Base-by-base conservation (phyloP, 2,888 invertebrate genomes). In the Hetaerina titia region DNA sequence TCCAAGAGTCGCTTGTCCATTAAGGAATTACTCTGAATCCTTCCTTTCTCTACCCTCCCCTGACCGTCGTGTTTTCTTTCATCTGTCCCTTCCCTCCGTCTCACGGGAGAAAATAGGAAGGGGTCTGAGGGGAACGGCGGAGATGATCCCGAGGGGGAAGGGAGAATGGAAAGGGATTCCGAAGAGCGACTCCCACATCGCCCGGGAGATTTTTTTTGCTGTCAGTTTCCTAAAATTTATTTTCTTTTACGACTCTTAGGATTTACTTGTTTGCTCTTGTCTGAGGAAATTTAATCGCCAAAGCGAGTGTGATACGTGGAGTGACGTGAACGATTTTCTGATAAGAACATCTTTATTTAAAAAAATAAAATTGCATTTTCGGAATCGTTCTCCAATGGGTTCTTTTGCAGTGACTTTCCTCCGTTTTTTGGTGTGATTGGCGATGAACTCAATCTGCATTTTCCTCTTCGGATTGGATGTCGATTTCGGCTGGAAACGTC, bases 21-120 rank as follows among this genome's bases (percentile, higher is more conserved):
- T 64, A 90, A 90, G 90, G 64, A 45, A 90, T 90, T 90, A 45
- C 90, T 90, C 64, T 64, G 90, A 63, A 64, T 90, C 63, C 90
- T 90, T 63, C n/a, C 63, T n/a, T 60, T 56, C 58, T 31, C 81
- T 69, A 1, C 2, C 11, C 1, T 60, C 13, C 60, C 5, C 60
- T 15, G 2, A 15, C 15, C 60, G 60, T 11, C 60, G 11, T 60
- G 60, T 60, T 69, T 22, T 69, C 69, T 69, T 2, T 19, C 88
- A 22, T 57, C 45, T 0, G 56, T 19, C 13, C 45, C 60, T 63
- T 90, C 58, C 2, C 64, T 13, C 6, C 31, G 60, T 22, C 90
- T 17, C 63, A n/a, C 60, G 1, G 22, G 58, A 22, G 25, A n/a
- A 63, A 60, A n/a, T 56, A 9, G 25, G 63, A 25, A 25, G 17